Base-by-base conservation (phyloP, 1,140 invertebrate species). In the Leptinotarsa lineolata region DNA sequence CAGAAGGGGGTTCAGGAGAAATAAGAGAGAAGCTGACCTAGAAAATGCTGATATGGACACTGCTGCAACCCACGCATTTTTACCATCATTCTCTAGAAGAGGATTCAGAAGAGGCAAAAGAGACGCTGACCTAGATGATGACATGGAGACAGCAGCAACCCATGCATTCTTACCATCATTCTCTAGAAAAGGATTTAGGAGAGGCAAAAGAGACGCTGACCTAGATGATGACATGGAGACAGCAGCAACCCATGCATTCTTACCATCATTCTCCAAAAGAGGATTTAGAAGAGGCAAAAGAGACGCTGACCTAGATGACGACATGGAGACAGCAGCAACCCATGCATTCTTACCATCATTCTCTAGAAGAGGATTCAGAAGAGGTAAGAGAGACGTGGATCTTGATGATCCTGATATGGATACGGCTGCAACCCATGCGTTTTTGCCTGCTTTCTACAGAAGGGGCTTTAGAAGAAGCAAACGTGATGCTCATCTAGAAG, bases 301-400 rank as follows among this genome's bases (percentile, higher is more conserved):
- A 18, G n/a, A 58, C 11, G 58, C 59, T 46, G 69, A 64, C 3
- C n/a, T 71, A 63, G 69, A 71, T 15, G 30, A 71, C 2, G 69
- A 71, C 22, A 30, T 59, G n/a, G 69, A 71, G 11, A 44, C 48
- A 0, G 54, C 24, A 1, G 48, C 48, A 5, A 54, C 48, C 16
- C 16, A 54, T 54, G 48, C 48, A 4, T 54, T 54, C n/a, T 54
- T 54, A 54, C 48, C 48, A 5, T 16, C 48, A 54, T 54, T 54
- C 48, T 15, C 48, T 3, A 54, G 48, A 18, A 54, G 6, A 3
- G 48, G 48, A 54, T 54, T 54, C 16, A 21, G 61, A 20, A 63
- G 61, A 20, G 24, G 61, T 63, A 39, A 39, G 30, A 22, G 24
- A 12, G 13, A 20, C 4, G 24, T 2, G 13, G 24, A 13, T 63